phyloP scores from a whole-genome alignment of 2,113 vertebrate genomes.

The Rhea pennata region DNA sequence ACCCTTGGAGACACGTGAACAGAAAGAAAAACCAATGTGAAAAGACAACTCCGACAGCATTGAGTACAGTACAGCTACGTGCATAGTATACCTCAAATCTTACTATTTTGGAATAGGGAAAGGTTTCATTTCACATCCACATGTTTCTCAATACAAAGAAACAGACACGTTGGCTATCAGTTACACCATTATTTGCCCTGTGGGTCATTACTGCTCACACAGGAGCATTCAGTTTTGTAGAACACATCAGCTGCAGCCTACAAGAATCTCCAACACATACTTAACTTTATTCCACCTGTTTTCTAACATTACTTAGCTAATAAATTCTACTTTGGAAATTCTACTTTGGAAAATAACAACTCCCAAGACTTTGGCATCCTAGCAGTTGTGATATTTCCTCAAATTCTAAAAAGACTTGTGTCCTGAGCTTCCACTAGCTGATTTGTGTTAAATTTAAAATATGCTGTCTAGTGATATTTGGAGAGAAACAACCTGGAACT shows the following conservation, averaged over 20 bases:
- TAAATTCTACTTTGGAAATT: not conserved
- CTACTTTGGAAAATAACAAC: not conserved
- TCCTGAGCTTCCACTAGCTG: not conserved
- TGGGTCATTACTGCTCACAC: not conserved
- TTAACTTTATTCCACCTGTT: not conserved
- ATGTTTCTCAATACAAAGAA: not conserved
- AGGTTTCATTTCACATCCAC: not conserved
- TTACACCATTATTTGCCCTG: not conserved
- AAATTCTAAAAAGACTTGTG: not conserved
- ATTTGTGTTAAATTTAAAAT: not conserved
- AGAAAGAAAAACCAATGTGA: not conserved
- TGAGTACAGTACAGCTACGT: not conserved
- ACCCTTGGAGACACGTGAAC: not conserved
- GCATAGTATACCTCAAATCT: not conserved
- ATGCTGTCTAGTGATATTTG: not conserved
- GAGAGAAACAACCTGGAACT: not conserved
- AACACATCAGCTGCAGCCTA: not conserved
- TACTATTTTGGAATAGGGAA: not conserved
- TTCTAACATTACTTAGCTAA: not conserved
- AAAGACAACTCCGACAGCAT: not conserved
- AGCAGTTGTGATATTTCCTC: not conserved
- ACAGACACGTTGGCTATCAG: not conserved
- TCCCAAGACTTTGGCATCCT: not conserved
- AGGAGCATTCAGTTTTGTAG: not conserved
- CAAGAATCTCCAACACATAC: not conserved